Evolutionary conservation across 2,888 invertebrate genomes (phyloP).

Genomic region (Agrochola litura): DNA sequence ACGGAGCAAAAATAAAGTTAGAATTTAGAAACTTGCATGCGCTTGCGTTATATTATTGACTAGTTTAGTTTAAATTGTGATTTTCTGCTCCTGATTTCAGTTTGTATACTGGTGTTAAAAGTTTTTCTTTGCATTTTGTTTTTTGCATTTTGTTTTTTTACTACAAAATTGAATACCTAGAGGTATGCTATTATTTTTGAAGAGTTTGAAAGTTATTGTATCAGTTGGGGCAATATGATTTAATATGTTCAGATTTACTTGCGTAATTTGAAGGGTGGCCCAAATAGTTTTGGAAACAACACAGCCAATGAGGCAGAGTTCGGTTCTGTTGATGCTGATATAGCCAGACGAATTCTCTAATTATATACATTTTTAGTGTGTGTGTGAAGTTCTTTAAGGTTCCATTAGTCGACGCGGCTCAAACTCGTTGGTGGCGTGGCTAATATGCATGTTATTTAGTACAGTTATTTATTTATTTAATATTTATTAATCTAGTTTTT

Average conservation of each 20-base stretch:
- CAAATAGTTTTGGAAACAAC: neutral
- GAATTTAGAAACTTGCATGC: conserved; percentile 53
- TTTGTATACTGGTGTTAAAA: conserved; percentile 38
- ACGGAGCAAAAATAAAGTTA: conserved; percentile 55
- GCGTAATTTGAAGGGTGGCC: neutral
- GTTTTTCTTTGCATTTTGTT: conserved; percentile 5
- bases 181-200: neutral
- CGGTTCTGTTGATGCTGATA: neutral
- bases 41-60: conserved; percentile 43
- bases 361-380: neutral
- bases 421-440: too few species aligned
- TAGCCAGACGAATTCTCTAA: neutral
- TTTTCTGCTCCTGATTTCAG: conserved; percentile 35
- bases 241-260: neutral
- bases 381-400: too few species aligned
- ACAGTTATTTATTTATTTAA: too few species aligned
- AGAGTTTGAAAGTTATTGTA: neutral
- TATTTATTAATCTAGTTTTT: too few species aligned
- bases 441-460: too few species aligned
- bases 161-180: neutral
- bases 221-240: neutral
- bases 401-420: too few species aligned
- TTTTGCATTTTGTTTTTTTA: conserved; percentile 17
- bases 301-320: neutral
- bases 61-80: conserved; percentile 56